A percentile compares a stretch with the other conserved stretches of the same genome.
These are phyloP conservation scores for Ichneumoninae sp. DNA, from an alignment of 2,888 invertebrate genomes.

Conservation along the genomic window DNA sequence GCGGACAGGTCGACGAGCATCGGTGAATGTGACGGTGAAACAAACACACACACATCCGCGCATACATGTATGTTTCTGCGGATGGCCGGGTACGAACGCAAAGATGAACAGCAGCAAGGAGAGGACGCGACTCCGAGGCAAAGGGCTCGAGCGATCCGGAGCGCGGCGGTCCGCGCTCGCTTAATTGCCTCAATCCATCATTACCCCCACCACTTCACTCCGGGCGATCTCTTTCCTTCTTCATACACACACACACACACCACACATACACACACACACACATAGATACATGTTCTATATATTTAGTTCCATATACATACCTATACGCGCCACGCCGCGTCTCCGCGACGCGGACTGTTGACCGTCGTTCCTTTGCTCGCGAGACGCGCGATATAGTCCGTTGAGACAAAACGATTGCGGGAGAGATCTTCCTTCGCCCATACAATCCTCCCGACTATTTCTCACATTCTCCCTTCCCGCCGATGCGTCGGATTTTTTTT, in stretches of 20 bases:
- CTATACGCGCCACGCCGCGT: not conserved
- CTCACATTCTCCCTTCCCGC: not conserved
- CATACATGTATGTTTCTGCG: conserved; percentile 35
- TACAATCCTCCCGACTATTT: not conserved
- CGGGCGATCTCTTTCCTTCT: conserved; percentile 52
- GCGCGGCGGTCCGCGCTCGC: conserved; percentile 74
- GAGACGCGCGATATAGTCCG: conserved; percentile 26
- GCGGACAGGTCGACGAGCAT: conserved; percentile 63
- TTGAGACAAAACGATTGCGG: conserved; percentile 49
- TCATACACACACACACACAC: conserved; percentile 9
- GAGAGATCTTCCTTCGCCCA: conserved; percentile 41
- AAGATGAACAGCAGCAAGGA: conserved; percentile 42
- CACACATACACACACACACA: not conserved
- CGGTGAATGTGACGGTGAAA: conserved; percentile 51
- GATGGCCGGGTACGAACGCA: conserved; percentile 11
- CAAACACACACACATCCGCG: conserved; percentile 16
- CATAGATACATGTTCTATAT: not conserved
- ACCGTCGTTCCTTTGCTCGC: conserved; percentile 24
- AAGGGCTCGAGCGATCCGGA: conserved; percentile 71
- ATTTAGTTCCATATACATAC: not conserved
- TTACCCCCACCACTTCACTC: conserved; percentile 70
- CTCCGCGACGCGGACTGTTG: conserved; percentile 1
- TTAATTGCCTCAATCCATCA: conserved; percentile 79
- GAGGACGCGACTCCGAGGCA: conserved; percentile 58
- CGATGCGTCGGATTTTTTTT: not conserved